phyloP scores from a whole-genome alignment of 2,797 vertebrate species.

The Acridotheres tristis region DNA sequence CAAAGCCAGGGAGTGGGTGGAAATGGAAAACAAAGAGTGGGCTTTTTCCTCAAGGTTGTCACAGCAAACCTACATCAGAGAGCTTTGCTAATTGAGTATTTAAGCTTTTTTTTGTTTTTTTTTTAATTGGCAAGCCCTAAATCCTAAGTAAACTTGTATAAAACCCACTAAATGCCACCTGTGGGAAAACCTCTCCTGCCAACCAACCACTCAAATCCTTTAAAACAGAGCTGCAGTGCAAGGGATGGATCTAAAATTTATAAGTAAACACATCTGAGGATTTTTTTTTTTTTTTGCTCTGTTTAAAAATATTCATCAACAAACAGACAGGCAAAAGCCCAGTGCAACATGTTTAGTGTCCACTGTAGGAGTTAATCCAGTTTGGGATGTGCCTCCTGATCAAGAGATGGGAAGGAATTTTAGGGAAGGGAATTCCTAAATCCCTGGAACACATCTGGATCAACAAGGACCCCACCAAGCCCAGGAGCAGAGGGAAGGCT shows the following conservation, averaged over 20 bases:
- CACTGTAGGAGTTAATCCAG: rapidly evolving
- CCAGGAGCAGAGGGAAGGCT: background rate
- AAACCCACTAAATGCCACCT: background rate
- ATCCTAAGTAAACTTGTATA: background rate
- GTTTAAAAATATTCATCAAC: background rate
- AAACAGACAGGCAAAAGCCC: background rate
- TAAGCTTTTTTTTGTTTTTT: background rate
- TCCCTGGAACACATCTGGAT: background rate
- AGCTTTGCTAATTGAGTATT: background rate
- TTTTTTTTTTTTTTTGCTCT: background rate
- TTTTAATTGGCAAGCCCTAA: background rate
- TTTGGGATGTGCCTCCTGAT: background rate
- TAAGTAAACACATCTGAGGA: background rate
- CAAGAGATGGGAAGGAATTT: background rate
- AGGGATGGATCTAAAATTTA: background rate
- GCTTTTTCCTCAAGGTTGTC: background rate
- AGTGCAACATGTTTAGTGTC: background rate
- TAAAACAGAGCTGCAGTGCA: background rate
- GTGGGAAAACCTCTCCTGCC: background rate
- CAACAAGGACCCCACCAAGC: background rate
- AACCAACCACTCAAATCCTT: background rate
- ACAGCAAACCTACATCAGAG: background rate
- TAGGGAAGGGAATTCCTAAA: background rate
- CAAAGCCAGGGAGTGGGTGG: background rate
- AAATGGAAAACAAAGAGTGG: background rate